These are phyloP conservation scores for Hofmannophila pseudospretella DNA, from an alignment of 2,888 invertebrate species.

Conservation along the genomic window DNA sequence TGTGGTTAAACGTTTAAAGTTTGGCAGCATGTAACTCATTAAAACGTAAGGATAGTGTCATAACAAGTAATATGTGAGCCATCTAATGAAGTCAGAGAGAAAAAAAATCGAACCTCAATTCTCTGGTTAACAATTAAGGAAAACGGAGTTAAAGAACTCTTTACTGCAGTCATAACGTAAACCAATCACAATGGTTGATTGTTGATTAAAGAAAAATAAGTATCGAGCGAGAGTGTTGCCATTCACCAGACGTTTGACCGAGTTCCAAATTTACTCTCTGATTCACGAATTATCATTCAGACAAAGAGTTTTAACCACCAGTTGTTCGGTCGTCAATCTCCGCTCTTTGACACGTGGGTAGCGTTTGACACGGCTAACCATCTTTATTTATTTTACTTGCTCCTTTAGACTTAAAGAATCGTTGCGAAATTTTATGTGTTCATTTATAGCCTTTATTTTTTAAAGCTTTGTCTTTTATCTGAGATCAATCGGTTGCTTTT, in stretches of 20 bases:
- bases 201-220: slow-evolving; percentile 4
- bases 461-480: slow-evolving; percentile 17
- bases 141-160: neutral
- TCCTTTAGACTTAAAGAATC: slow-evolving; percentile 23
- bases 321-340: slow-evolving; percentile 45
- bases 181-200: slow-evolving; percentile 3
- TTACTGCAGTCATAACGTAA: neutral
- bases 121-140: too few relatives aligned
- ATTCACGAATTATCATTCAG: slow-evolving; percentile 33
- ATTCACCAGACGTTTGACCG: slow-evolving; percentile 30
- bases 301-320: slow-evolving; percentile 37
- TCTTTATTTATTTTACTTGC: slow-evolving; percentile 37
- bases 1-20: slow-evolving; percentile 9
- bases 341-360: slow-evolving; percentile 30
- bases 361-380: slow-evolving; percentile 42
- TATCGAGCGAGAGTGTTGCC: neutral
- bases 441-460: slow-evolving; percentile 25
- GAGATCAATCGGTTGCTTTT: slow-evolving; percentile 22
- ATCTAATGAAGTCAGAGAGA: too few relatives aligned
- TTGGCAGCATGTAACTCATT: too few relatives aligned
- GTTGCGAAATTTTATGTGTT: slow-evolving; percentile 14
- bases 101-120: too few relatives aligned
- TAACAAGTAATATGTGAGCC: too few relatives aligned
- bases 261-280: slow-evolving; percentile 42
- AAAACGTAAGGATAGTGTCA: too few relatives aligned